Conservation (phyloP, 1,140 invertebrate species). For the Drosophila seguyi region DNA sequence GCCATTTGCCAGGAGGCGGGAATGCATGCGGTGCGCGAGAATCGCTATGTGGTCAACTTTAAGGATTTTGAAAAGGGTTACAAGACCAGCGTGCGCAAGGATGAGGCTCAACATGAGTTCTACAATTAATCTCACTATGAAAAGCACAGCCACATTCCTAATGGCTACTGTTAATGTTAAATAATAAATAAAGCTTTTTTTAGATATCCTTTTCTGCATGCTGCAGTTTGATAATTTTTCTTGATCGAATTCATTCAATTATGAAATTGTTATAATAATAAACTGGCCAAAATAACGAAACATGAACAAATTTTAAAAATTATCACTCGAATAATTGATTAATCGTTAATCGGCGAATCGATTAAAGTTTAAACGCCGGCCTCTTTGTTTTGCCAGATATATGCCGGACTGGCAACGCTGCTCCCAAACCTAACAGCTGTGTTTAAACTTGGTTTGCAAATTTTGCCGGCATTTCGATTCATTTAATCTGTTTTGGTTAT, state of each 20-base stretch:
- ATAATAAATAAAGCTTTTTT: not conserved
- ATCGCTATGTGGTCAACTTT: conserved; percentile 96
- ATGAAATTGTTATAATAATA: not conserved
- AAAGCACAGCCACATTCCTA: not conserved
- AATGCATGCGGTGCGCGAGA: conserved; percentile 98
- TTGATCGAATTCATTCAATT: not conserved
- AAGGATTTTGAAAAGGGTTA: conserved; percentile 99
- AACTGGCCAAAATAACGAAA: not conserved
- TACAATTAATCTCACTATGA: conserved; percentile 94
- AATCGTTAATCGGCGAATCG: not conserved
- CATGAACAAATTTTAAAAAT: not conserved
- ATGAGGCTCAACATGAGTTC: conserved; percentile 99
- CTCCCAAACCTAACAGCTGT: conserved; percentile 43
- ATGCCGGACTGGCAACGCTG: too few relatives aligned
- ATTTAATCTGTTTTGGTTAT: conserved; percentile 1
- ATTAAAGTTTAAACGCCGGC: not conserved
- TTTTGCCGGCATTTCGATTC: conserved; percentile 28
- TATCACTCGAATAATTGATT: not conserved
- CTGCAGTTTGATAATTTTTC: not conserved
- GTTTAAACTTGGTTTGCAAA: conserved; percentile 11
- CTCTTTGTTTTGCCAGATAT: too few relatives aligned
- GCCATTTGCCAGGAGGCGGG: conserved; percentile 99
- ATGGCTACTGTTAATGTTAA: not conserved
- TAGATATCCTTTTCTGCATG: not conserved
- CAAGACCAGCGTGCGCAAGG: conserved; percentile 99